These are phyloP conservation scores for Microvelia longipes DNA, from an alignment of 1,140 invertebrate species.

Conservation along the genomic window DNA sequence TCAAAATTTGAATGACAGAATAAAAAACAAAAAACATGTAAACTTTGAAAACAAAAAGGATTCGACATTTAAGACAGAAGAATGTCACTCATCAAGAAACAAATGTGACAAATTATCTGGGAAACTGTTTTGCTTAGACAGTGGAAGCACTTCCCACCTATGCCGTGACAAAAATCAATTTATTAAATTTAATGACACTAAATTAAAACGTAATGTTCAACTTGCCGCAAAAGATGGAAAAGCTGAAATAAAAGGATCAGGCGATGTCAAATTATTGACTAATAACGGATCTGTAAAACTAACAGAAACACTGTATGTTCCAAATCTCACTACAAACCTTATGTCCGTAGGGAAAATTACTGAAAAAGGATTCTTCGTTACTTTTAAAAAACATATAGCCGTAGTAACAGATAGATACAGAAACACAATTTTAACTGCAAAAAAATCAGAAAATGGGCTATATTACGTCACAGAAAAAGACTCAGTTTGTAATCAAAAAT, in stretches of 20 bases:
- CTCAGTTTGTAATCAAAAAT: background rate
- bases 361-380: background rate
- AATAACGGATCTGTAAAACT: background rate
- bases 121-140: constrained; percentile 29
- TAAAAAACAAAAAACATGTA: background rate
- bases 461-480: background rate
- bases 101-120: too few species aligned
- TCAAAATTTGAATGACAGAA: background rate
- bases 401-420: background rate
- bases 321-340: background rate
- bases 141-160: constrained; percentile 1
- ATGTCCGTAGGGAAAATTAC: constrained; percentile 6
- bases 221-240: background rate
- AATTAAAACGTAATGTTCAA: background rate
- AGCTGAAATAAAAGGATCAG: background rate
- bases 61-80: background rate
- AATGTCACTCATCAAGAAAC: background rate
- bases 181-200: background rate
- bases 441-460: background rate
- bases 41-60: background rate
- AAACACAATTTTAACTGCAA: background rate
- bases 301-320: background rate
- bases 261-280: background rate
- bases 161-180: background rate
- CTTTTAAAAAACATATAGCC: background rate